These are phyloP conservation scores for Heliconius sara DNA, from an alignment of 2,888 invertebrate species.

Conservation along the genomic window DNA sequence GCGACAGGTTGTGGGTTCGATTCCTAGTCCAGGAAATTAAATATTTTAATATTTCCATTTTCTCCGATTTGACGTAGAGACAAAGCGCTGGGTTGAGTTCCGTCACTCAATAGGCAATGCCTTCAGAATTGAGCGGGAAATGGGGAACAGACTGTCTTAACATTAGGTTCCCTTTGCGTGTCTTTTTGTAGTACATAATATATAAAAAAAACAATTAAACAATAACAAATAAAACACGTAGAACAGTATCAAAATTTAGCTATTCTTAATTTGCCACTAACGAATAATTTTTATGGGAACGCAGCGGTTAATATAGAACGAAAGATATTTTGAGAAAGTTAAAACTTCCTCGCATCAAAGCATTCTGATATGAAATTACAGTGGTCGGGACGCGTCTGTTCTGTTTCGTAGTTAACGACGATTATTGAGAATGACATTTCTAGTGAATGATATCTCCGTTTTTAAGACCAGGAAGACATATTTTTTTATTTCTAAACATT, in stretches of 20 bases:
- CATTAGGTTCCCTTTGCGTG: too few relatives aligned
- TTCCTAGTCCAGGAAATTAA: too few relatives aligned
- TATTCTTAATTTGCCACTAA: constrained; percentile 2
- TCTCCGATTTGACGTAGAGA: too few relatives aligned
- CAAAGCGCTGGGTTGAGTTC: too few relatives aligned
- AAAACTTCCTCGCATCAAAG: constrained; percentile 51
- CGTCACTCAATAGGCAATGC: too few relatives aligned
- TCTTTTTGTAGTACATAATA: too few relatives aligned
- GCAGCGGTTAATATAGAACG: constrained; percentile 30
- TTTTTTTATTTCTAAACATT: not conserved
- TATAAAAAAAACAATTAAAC: too few relatives aligned
- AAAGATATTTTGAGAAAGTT: constrained; percentile 42
- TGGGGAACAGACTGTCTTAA: too few relatives aligned
- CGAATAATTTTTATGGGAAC: constrained; percentile 14
- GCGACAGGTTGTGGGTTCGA: too few relatives aligned
- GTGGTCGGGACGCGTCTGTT: constrained; percentile 37
- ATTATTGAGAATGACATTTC: constrained; percentile 37
- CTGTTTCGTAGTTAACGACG: constrained; percentile 47
- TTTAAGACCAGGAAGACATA: not conserved
- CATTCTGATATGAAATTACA: constrained; percentile 48
- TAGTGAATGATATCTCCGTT: constrained; percentile 30
- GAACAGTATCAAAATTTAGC: not conserved
- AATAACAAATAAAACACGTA: not conserved
- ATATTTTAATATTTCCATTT: too few relatives aligned
- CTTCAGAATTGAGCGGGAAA: too few relatives aligned